Percentiles rank a stretch among this genome's conserved stretches.
Evolutionary conservation across 2,113 vertebrate genomes (phyloP).

Genomic region (Mungos mungo): DNA sequence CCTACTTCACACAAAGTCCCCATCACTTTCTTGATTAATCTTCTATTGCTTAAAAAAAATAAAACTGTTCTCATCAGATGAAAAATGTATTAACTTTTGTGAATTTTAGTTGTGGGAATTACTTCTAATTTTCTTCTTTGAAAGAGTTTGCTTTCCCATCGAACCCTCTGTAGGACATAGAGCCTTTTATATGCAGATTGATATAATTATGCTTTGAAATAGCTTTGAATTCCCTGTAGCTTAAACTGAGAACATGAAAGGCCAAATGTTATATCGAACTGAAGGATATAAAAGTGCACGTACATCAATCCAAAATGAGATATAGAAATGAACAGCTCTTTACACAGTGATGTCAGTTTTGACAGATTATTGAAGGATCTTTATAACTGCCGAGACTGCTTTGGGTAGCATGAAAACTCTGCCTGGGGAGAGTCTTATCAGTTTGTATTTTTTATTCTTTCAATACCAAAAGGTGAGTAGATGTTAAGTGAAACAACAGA

Average conservation of each 20-base stretch:
- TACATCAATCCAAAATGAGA: constrained; percentile 83
- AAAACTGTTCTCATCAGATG: constrained; percentile 78
- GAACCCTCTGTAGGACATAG: constrained; percentile 82
- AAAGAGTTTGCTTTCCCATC: constrained; percentile 77
- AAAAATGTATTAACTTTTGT: constrained; percentile 83
- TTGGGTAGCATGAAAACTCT: constrained; percentile 51
- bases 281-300: constrained; percentile 82
- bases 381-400: constrained; percentile 63
- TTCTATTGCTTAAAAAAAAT: constrained; percentile 66
- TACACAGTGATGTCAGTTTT: constrained; percentile 71
- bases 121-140: constrained; percentile 85
- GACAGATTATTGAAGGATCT: constrained; percentile 83
- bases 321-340: constrained; percentile 78
- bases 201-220: constrained; percentile 89
- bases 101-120: constrained; percentile 85
- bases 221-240: constrained; percentile 85
- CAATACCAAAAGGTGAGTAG: constrained; percentile 82
- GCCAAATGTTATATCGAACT: constrained; percentile 84
- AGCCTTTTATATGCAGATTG: constrained; percentile 89
- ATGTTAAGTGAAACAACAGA: constrained; percentile 83
- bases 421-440: constrained; percentile 81
- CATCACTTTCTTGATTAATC: constrained; percentile 75
- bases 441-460: constrained; percentile 74
- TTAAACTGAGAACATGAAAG: constrained; percentile 87
- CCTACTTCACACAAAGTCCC: not conserved